Base-by-base conservation (phyloP, 2,113 vertebrate genomes). In the Oenanthe oenanthe region DNA sequence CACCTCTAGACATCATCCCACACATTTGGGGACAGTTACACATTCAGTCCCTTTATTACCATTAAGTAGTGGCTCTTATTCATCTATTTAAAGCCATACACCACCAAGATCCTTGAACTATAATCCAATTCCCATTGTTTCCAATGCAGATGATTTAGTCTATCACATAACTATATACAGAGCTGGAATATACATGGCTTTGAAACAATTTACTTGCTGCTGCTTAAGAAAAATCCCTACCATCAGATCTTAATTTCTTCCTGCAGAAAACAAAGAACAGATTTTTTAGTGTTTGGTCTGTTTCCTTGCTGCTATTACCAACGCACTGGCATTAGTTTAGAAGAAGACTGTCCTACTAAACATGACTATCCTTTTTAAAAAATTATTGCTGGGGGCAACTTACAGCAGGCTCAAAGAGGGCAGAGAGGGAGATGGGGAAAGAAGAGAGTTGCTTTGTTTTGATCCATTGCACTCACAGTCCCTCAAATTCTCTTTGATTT, bases 371-470 rank as follows among this genome's bases (percentile, higher is more conserved):
- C 94, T 73, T 94, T 97, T 82, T 26, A 50, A 65, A 86, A 82
- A 78, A 51, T 72, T 89, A 89, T 89, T 89, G 93, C 94, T 73
- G 38, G 66, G 24, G 62, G 93, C 73, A 0, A 66, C 54, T 73
- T 89, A 88, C 61, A 91, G 38, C 71, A 89, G 36, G 40, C 86
- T 92, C 74, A 72, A 88, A 94, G 66, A 79, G 53, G 28, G 43
- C 45, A 93, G 66, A 87, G 43, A 54, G 14, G 17, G 54, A 89
- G 77, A 92, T 57, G 77, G 50, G 12, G 54, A 91, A 93, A 95
- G 36, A 95, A 67, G 26, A 89, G 24, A 87, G 92, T 70, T 94
- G 77, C 63, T 89, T 93, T 95, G 66, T 89, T 96, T 95, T 91
- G 80, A 88, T 88, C 70, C 78, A 25, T 29, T 88, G 62, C 78